Conservation (phyloP, 2,888 invertebrate genomes). For the Theristus sp. region DNA sequence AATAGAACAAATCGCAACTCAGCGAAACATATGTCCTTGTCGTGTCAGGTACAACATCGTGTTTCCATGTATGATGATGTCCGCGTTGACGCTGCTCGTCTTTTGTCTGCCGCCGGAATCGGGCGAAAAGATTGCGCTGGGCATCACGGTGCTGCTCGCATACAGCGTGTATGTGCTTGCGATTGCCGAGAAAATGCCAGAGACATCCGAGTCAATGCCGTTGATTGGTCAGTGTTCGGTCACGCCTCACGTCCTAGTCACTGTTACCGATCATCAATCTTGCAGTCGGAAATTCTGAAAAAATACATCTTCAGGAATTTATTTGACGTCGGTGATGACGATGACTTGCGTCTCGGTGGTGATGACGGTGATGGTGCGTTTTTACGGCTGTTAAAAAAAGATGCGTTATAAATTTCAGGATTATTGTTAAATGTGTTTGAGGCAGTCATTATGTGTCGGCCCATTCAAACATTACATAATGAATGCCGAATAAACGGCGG, state of each 20-base stretch:
- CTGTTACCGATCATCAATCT: no score
- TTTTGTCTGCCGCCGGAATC: constrained; percentile 40
- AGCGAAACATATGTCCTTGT: background rate
- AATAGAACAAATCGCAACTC: background rate
- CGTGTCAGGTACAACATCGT: constrained; percentile 37
- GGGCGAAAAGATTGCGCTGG: constrained; percentile 41
- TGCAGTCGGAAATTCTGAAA: no score
- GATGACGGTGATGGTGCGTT: constrained; percentile 15
- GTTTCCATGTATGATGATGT: constrained; percentile 42
- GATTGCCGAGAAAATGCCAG: constrained; percentile 42
- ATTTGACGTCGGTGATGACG: constrained; percentile 41
- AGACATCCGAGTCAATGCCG: constrained; percentile 41
- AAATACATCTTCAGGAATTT: constrained; percentile 36
- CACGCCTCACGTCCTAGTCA: no score
- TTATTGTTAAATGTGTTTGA: no score
- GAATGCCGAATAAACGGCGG: no score
- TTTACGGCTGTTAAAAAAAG: no score
- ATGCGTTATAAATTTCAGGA: no score
- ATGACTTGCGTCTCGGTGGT: constrained; percentile 39
- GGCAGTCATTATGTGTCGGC: no score
- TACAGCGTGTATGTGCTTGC: constrained; percentile 39
- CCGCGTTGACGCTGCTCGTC: constrained; percentile 42
- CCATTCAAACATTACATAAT: no score
- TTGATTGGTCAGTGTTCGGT: constrained; percentile 34
- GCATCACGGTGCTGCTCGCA: constrained; percentile 40